Evolutionary conservation across 2,113 vertebrate species (phyloP), one percentile per base, ranked within the genome.

Genomic region (Camelus dromedarius): DNA sequence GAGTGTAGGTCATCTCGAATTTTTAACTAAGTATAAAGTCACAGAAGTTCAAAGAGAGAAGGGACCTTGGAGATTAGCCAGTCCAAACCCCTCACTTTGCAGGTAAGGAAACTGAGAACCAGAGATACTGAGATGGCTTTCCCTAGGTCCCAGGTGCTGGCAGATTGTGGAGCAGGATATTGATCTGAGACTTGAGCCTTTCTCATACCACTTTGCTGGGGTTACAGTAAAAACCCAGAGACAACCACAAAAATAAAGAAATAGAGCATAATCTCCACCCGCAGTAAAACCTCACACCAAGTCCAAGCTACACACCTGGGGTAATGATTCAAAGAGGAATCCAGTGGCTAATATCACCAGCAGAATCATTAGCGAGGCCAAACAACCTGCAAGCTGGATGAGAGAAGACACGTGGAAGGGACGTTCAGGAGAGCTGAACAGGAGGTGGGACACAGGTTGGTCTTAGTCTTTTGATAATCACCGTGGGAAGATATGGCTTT

Each of bases 271-370:
- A 46, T 73, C 46, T 48, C 42, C 83, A 79, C 48, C 58, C 20
- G 48, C 42, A 18, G 58, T 30, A 67, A 58, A 58, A 77, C 18
- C 35, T 66, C 46, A 73, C 38, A 35, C 9, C 82, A 89, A 46
- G 73, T 73, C 42, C 84, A 86, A 32, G 26, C 8, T 93, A 96
- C 97, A 97, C 98, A 99, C 99, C 99, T 99, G 99, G 35, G 99
- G 99, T 91, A 99, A 98, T 0, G 99, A 99, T 98, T 99, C 98
- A 96, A 99, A 99, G 95, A 99, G 99, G 89, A 99, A 99, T 64
- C 99, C 99, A 19, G 99, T 98, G 97, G 99, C 99, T 96, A 99
- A 98, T 92, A 99, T 98, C 76, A 99, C 99, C 98, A 99, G 94
- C 48, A 99, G 98, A 97, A 99, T 99, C 97, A 99, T 98, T 72